Base-by-base conservation (phyloP, 1,140 invertebrate species). In the Cyrtorhinus lividipennis region DNA sequence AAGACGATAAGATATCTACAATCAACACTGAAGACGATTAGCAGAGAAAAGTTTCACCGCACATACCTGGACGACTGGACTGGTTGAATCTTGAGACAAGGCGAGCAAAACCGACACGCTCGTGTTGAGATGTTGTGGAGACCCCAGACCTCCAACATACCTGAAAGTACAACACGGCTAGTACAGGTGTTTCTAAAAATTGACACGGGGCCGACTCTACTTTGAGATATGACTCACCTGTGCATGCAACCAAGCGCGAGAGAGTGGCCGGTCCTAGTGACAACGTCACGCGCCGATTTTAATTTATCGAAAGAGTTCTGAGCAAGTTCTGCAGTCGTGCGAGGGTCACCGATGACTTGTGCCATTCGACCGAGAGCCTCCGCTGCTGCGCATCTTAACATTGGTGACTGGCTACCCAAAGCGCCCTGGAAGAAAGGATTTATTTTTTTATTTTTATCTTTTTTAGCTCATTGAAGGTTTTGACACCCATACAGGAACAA, bases 51-150 rank as follows among this genome's bases (percentile, higher is more conserved):
- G n/a, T n/a, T n/a, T n/a, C n/a, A n/a, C n/a, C n/a, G 30, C 30
- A n/a, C 15, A 13, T 71, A 89, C 88, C 81, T 96, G 93, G 24
- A 95, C 89, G 68, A 91, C 83, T 15, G 90, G 86, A 59, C 90
- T 90, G 1, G 87, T 84, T 56, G 82, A 83, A 75, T 98, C 95
- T 77, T 98, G 94, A 0, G 93, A 93, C 2, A 98, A 75, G 23
- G 95, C 93, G 3, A 98, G 74, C 22, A 98, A 74, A 70, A 98
- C 95, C 56, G 90, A 93, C 64, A 98, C 89, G 73, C 88, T 92
- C 3, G 90, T 93, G 69, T 91, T 93, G 15, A 95, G 77, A 78
- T 96, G 90, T 69, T 95, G 90, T 63, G 88, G 88, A 24, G 89
- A 91, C 12, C 90, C 90, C 83, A 95, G 88, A 58, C 89, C 88